phyloP scores from a whole-genome alignment of 2,888 invertebrate species.

The Rotaria socialis region DNA sequence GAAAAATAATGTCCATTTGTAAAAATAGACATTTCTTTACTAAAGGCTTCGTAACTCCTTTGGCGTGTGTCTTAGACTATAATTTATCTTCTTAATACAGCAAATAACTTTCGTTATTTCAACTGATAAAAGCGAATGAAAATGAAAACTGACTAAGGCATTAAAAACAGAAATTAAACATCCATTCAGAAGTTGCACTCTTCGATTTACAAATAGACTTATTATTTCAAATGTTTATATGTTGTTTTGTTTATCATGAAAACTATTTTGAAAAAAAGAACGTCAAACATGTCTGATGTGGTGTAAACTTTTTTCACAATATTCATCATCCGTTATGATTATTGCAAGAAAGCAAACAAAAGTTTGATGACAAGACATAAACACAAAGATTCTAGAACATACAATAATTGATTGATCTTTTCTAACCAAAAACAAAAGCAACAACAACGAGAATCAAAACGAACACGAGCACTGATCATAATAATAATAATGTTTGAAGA shows the following conservation, averaged over 20 bases:
- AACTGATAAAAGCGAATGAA: too few relatives aligned
- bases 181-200: too few relatives aligned
- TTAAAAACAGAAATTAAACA: too few relatives aligned
- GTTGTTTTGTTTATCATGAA: background rate
- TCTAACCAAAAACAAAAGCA: background rate
- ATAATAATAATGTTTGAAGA: background rate
- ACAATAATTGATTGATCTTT: background rate
- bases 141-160: too few relatives aligned
- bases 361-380: background rate
- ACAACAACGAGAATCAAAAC: background rate
- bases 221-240: background rate
- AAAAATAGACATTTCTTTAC: too few relatives aligned
- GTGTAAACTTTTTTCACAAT: background rate
- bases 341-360: too few relatives aligned
- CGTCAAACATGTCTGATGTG: background rate
- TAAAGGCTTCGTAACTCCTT: too few relatives aligned
- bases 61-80: too few relatives aligned
- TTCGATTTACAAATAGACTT: background rate
- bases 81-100: too few relatives aligned
- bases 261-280: background rate
- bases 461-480: background rate
- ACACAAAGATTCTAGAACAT: background rate
- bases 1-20: too few relatives aligned
- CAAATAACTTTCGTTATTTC: too few relatives aligned
- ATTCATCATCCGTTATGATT: constrained; percentile 19